Conservation (phyloP, 1,140 invertebrate species). For the Nylanderia fulva region DNA sequence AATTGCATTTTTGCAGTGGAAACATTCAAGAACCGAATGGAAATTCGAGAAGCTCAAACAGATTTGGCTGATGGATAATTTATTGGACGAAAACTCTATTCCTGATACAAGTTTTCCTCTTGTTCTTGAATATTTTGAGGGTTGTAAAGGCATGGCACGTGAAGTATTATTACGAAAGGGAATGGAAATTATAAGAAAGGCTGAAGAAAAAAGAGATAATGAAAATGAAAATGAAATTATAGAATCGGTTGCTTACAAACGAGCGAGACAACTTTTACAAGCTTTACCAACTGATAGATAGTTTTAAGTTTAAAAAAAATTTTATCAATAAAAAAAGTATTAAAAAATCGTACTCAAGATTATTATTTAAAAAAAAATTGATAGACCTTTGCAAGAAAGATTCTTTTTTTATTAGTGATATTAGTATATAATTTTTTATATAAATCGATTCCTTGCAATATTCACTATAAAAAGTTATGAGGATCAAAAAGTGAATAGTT, state of each 20-base stretch:
- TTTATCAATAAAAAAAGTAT: conserved; percentile 40
- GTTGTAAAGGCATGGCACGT: conserved; percentile 88
- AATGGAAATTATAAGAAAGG: conserved; percentile 88
- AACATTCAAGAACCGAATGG: conserved; percentile 89
- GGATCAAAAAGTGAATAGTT: too few relatives aligned
- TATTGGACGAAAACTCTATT: conserved; percentile 87
- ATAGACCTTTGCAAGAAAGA: background rate
- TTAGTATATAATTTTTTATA: too few relatives aligned
- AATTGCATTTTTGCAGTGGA: conserved; percentile 86
- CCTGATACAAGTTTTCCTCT: conserved; percentile 88
- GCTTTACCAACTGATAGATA: conserved; percentile 79
- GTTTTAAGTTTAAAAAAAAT: conserved; percentile 52
- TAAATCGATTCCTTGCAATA: too few relatives aligned
- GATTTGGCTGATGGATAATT: conserved; percentile 90
- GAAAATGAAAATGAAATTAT: conserved; percentile 77
- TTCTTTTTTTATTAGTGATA: background rate
- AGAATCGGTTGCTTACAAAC: conserved; percentile 84
- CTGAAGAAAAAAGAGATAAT: conserved; percentile 86
- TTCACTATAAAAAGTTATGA: too few relatives aligned
- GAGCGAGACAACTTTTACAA: conserved; percentile 86
- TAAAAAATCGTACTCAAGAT: background rate
- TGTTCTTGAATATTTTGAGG: conserved; percentile 90
- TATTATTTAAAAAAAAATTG: background rate
- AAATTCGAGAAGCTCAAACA: conserved; percentile 92
- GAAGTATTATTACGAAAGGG: conserved; percentile 88